A percentile compares a stretch with the other conserved stretches of the same genome.
Conservation (phyloP, 2,113 vertebrate species). For the Pitta sordida region DNA sequence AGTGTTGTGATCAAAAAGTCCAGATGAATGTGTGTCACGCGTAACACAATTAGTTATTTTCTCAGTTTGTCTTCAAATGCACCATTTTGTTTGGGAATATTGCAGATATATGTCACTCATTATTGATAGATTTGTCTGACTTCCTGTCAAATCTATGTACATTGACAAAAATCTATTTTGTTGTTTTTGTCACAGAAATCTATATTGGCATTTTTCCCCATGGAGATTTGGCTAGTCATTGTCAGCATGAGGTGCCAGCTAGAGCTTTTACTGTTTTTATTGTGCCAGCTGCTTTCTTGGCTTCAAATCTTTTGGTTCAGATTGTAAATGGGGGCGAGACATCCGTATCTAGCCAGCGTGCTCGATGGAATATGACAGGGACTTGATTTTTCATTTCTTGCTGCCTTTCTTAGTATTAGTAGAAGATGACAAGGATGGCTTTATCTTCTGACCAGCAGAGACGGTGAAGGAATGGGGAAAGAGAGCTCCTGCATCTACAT, state of each 20-base stretch:
- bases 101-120: conserved; percentile 72
- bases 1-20: conserved; percentile 44
- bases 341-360: conserved; percentile 76
- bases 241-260: conserved; percentile 78
- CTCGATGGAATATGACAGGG: conserved; percentile 74
- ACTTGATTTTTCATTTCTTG: conserved; percentile 66
- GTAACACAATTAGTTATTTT: conserved; percentile 70
- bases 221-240: conserved; percentile 81
- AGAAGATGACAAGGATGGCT: conserved; percentile 54
- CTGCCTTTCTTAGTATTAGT: conserved; percentile 51
- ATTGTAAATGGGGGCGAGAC: conserved; percentile 80
- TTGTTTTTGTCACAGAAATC: conserved; percentile 81
- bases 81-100: conserved; percentile 73
- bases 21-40: conserved; percentile 46
- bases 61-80: conserved; percentile 73
- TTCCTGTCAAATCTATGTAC: conserved; percentile 81
- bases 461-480: background rate
- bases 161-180: conserved; percentile 84
- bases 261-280: conserved; percentile 80
- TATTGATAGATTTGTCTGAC: conserved; percentile 79
- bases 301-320: conserved; percentile 78
- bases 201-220: conserved; percentile 77
- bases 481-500: rapidly evolving
- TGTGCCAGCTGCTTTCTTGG: conserved; percentile 84
- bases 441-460: conserved; percentile 56